These are phyloP conservation scores for Macrotrachela quadricornifera DNA, from an alignment of 1,140 invertebrate species.

Conservation along the genomic window DNA sequence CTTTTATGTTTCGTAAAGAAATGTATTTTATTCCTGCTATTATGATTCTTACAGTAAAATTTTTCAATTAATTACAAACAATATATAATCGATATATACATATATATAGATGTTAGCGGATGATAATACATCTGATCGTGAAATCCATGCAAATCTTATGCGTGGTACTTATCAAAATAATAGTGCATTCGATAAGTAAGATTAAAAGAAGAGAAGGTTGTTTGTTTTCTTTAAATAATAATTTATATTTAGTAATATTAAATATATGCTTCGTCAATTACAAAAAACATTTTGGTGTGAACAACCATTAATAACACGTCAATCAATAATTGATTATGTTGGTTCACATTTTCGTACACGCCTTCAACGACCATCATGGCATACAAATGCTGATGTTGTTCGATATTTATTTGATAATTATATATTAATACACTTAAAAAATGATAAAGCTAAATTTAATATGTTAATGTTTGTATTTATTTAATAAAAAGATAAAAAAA, in stretches of 20 bases:
- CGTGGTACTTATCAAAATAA: no score
- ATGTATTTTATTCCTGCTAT: conserved; percentile 65
- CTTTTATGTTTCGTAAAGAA: conserved; percentile 53
- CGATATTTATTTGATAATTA: conserved; percentile 37
- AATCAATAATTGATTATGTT: conserved; percentile 51
- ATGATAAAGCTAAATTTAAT: conserved; percentile 32
- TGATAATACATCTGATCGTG: no score
- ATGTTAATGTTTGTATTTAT: conserved; percentile 38
- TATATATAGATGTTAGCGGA: neutral
- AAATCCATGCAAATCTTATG: no score
- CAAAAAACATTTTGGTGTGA: conserved; percentile 14
- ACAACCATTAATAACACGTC: conserved; percentile 47
- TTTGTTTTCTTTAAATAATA: neutral
- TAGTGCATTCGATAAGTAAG: no score
- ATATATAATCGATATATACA: neutral
- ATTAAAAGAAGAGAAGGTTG: no score
- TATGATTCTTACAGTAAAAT: conserved; percentile 46
- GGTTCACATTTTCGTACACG: conserved; percentile 58
- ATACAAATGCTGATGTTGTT: conserved; percentile 41
- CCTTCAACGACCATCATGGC: conserved; percentile 47
- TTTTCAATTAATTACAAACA: neutral
- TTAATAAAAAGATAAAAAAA: conserved; percentile 17
- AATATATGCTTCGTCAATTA: conserved; percentile 58
- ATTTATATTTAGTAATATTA: conserved; percentile 38
- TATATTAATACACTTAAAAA: conserved; percentile 54